Base-by-base conservation (phyloP, 2,113 vertebrate genomes). In the Hippolais icterina region DNA sequence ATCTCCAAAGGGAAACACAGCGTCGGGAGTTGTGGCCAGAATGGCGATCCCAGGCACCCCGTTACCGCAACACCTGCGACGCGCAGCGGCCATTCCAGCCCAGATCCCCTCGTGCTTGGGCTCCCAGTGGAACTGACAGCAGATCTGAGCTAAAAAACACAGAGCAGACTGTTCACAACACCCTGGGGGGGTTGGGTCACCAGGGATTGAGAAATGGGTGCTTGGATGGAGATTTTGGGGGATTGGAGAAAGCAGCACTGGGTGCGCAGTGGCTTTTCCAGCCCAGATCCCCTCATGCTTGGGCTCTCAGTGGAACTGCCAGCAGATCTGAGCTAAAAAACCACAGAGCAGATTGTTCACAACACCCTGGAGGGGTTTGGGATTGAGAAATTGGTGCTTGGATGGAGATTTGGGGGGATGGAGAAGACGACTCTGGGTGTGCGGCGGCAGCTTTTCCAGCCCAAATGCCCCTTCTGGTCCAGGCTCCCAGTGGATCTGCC, bases 1-100 rank as follows among this genome's bases (percentile, higher is more conserved):
- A 92, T 44, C 93, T 92, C 85, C 91, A 23, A 68, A 85, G 94
- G 93, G 94, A 83, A 95, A 61, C 93, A n/a, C 69, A 28, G 85
- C 83, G 17, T n/a, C 94, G 46, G 72, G 46, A 39, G 8, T 1
- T 75, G 61, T n/a, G 90, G 75, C 7, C 87, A 18, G 50, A 17
- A 46, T 24, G 64, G 82, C 27, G 61, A 94, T 46, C 46, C 83
- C 27, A 6, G 47, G 89, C 74, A 52, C 59, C 10, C 31, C 8
- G 3, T 63, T 82, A 89, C 0, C 64, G 86, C 94, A 92, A 54
- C 97, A 89, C 90, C 93, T 95, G 94, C 61, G 3, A 5, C 0
- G 1, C 2, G 6, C 39, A 3, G 22, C 0, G 3, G n/a, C 76
- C 69, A 65, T 76, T 75, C 79, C 91, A 89, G 91, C 87, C 68